These are phyloP conservation scores for Myotis daubentonii DNA, from an alignment of 2,797 vertebrate species.

Conservation along the genomic window DNA sequence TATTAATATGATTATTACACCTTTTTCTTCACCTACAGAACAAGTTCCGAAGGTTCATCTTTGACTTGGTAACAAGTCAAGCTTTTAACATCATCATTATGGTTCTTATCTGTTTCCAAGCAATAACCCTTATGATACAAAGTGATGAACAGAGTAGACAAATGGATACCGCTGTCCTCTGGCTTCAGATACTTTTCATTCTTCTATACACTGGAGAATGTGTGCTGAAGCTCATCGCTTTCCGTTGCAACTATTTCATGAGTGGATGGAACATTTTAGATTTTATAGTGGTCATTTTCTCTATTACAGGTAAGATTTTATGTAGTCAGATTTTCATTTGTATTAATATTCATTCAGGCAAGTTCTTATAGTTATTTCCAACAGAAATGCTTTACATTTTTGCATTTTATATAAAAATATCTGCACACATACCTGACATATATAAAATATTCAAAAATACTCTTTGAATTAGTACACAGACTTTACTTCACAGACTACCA, in stretches of 20 bases:
- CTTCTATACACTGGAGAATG: constrained; percentile 65
- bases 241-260: constrained; percentile 73
- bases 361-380: not conserved
- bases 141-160: constrained; percentile 52
- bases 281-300: constrained; percentile 76
- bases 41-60: constrained; percentile 72
- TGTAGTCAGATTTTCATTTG: not conserved
- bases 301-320: constrained; percentile 70
- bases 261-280: constrained; percentile 76
- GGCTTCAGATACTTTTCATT: constrained; percentile 50
- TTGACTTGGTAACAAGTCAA: constrained; percentile 71
- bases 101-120: constrained; percentile 70
- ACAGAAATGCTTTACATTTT: not conserved
- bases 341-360: not conserved
- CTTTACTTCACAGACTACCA: not conserved
- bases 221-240: constrained; percentile 67
- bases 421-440: not conserved
- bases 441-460: not conserved
- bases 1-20: not conserved
- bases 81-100: constrained; percentile 64
- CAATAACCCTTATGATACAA: constrained; percentile 62
- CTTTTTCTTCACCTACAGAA: constrained; percentile 64
- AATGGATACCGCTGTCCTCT: not conserved
- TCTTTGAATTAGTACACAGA: not conserved
- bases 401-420: not conserved